A percentile compares a stretch with the other conserved stretches of the same genome.
Conservation (phyloP, 2,797 vertebrate genomes). For the Periophthalmus magnuspinnatus region DNA sequence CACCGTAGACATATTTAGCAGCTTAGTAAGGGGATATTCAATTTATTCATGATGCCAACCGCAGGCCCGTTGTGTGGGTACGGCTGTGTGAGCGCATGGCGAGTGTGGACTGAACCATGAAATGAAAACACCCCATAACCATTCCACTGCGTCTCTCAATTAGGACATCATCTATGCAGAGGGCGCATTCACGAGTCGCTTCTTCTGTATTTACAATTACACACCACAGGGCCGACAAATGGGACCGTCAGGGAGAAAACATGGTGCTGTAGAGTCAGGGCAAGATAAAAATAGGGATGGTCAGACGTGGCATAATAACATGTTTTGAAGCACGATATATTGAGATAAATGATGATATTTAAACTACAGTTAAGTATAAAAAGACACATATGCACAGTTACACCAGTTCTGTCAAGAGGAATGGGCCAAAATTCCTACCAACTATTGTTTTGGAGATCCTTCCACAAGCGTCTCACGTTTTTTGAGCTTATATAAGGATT, state of each 20-base stretch:
- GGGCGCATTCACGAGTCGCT: slow-evolving; percentile 56
- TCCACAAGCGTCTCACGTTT: too few species aligned
- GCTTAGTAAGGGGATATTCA: slow-evolving; percentile 71
- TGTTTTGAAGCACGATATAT: too few species aligned
- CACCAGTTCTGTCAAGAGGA: too few species aligned
- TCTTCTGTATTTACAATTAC: slow-evolving; percentile 66
- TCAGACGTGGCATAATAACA: too few species aligned
- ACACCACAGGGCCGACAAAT: slow-evolving; percentile 51
- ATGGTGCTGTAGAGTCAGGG: slow-evolving; percentile 22
- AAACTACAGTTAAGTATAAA: too few species aligned
- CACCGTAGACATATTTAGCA: slow-evolving; percentile 65
- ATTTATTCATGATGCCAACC: slow-evolving; percentile 77
- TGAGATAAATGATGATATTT: too few species aligned
- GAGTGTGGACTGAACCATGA: slow-evolving; percentile 71
- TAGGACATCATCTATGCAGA: slow-evolving; percentile 67
- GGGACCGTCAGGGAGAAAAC: slow-evolving; percentile 29
- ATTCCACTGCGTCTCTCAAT: slow-evolving; percentile 71
- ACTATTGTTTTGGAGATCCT: too few species aligned
- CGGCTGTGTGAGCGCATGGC: slow-evolving; percentile 40
- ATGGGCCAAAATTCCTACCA: too few species aligned
- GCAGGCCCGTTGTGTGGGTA: slow-evolving; percentile 43
- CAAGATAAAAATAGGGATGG: slow-evolving; percentile 26
- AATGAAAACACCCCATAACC: slow-evolving; percentile 75
- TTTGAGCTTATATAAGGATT: too few species aligned
- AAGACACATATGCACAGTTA: too few species aligned